phyloP scores from a whole-genome alignment of 1,140 invertebrate genomes.

The Acromyrmex charruanus region DNA sequence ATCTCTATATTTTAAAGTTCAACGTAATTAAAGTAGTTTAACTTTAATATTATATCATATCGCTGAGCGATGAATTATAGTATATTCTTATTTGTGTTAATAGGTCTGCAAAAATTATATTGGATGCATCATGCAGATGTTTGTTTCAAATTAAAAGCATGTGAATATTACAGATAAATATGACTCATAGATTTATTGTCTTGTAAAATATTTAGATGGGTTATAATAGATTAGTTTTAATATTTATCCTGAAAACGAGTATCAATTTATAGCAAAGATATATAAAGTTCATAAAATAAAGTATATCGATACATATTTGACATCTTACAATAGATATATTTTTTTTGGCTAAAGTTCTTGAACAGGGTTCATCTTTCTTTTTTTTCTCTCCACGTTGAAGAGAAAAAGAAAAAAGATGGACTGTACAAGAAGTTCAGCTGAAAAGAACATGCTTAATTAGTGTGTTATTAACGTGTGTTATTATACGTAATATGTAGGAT shows the following conservation, averaged over 20 bases:
- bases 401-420: no score
- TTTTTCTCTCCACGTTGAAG: no score
- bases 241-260: no score
- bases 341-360: no score
- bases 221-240: background rate
- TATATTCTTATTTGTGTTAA: background rate
- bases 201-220: background rate
- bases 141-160: background rate
- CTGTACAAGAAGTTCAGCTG: no score
- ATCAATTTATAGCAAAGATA: background rate
- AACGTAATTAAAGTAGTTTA: background rate
- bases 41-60: background rate
- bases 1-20: background rate
- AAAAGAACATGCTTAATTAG: no score
- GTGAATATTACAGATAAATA: background rate
- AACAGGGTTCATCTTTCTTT: no score
- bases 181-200: background rate
- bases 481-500: no score
- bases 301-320: background rate
- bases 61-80: background rate
- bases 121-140: background rate
- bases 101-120: background rate
- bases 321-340: no score
- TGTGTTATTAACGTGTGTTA: no score
- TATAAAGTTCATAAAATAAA: background rate